phyloP scores from a whole-genome alignment of 2,797 vertebrate genomes.

The Sandelia bainsii region DNA sequence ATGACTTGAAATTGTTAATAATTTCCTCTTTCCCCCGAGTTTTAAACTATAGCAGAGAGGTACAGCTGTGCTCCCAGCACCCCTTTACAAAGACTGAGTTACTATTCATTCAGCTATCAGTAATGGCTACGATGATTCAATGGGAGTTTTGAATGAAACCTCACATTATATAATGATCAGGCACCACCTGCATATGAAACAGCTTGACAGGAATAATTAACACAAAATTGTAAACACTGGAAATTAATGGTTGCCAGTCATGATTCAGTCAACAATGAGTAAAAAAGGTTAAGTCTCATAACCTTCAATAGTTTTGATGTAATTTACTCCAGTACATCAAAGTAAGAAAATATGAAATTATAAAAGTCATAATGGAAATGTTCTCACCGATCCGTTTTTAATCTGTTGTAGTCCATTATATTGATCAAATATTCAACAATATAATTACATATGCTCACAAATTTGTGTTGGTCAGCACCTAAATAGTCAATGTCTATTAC shows the following conservation, averaged over 20 bases:
- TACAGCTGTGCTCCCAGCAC: not conserved
- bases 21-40: conserved; percentile 19
- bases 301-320: no score
- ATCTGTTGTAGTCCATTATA: no score
- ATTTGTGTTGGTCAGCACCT: no score
- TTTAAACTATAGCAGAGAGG: conserved; percentile 9
- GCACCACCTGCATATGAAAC: conserved; percentile 5
- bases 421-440: no score
- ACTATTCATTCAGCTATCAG: conserved; percentile 25
- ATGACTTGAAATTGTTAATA: conserved; percentile 24
- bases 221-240: not conserved
- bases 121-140: not conserved
- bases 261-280: not conserved
- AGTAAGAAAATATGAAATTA: no score
- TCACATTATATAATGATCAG: conserved; percentile 27
- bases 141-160: conserved; percentile 13
- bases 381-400: no score
- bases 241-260: conserved; percentile 1
- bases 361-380: no score
- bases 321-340: no score
- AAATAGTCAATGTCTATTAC: no score
- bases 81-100: not conserved
- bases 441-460: no score
- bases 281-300: no score
- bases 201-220: conserved; percentile 39